A percentile compares a stretch with the other conserved stretches of the same genome.
These are phyloP conservation scores for Vollenhovia emeryi DNA, from an alignment of 1,140 invertebrate genomes.

Conservation along the genomic window DNA sequence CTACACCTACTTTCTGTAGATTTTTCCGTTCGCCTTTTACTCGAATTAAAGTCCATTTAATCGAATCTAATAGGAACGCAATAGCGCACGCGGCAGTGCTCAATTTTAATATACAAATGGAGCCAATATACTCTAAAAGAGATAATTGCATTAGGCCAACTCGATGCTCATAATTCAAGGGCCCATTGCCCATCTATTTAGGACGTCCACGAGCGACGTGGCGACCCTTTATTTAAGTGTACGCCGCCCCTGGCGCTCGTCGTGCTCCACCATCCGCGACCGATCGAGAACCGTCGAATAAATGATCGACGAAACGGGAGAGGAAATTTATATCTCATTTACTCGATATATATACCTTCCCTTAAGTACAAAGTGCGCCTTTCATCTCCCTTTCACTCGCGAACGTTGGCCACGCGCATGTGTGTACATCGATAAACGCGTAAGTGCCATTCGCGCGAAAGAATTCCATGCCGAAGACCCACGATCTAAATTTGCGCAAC, in stretches of 20 bases:
- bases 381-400: conserved; percentile 28
- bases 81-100: conserved; percentile 60
- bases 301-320: conserved; percentile 43
- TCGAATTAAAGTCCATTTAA: conserved; percentile 83
- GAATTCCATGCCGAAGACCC: conserved; percentile 21
- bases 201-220: conserved; percentile 75
- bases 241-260: conserved; percentile 63
- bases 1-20: background rate
- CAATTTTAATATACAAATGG: conserved; percentile 83
- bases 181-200: conserved; percentile 81
- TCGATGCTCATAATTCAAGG: conserved; percentile 81
- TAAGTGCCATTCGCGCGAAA: conserved; percentile 5
- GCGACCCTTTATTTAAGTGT: conserved; percentile 77
- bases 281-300: conserved; percentile 75
- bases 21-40: conserved; percentile 70
- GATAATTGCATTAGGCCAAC: conserved; percentile 81
- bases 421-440: background rate
- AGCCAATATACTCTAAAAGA: conserved; percentile 78
- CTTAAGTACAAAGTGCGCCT: conserved; percentile 50
- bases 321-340: conserved; percentile 60
- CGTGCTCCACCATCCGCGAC: conserved; percentile 79
- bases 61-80: conserved; percentile 55
- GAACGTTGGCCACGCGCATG: background rate
- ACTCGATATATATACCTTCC: conserved; percentile 31
- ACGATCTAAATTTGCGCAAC: conserved; percentile 13